Percentiles rank a stretch among this genome's conserved stretches.
These are phyloP conservation scores for Lycaon pictus DNA, from an alignment of 2,113 vertebrate species.

Conservation along the genomic window DNA sequence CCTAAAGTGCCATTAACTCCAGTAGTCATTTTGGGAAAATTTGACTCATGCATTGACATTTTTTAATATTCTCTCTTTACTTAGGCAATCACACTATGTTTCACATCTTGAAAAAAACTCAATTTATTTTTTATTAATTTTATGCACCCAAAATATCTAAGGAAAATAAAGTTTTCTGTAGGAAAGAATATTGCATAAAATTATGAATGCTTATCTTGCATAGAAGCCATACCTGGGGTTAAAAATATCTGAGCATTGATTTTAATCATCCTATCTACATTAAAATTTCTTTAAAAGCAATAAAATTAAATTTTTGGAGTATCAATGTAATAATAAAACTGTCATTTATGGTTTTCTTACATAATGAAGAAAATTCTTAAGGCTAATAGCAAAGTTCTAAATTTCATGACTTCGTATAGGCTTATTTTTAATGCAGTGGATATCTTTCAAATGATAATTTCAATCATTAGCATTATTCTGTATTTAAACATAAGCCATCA, in stretches of 20 bases:
- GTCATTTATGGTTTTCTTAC: conserved; percentile 33
- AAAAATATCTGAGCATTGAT: neutral
- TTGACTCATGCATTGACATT: neutral
- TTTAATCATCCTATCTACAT: neutral
- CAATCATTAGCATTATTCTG: conserved; percentile 29
- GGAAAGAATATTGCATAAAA: conserved; percentile 33
- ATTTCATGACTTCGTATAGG: conserved; percentile 1
- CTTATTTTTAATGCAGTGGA: conserved; percentile 29
- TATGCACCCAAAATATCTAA: neutral
- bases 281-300: conserved; percentile 30
- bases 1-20: neutral
- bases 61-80: neutral
- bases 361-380: conserved; percentile 43
- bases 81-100: neutral
- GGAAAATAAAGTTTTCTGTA: neutral
- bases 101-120: neutral
- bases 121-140: conserved; percentile 3
- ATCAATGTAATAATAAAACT: neutral
- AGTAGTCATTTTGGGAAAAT: neutral
- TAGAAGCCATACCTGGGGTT: neutral
- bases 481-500: conserved; percentile 2
- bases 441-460: conserved; percentile 51
- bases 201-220: neutral
- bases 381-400: conserved; percentile 2
- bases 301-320: neutral